Percentiles rank a stretch among this genome's conserved stretches.
phyloP scores from a whole-genome alignment of 2,113 vertebrate genomes.

The Carollia perspicillata region DNA sequence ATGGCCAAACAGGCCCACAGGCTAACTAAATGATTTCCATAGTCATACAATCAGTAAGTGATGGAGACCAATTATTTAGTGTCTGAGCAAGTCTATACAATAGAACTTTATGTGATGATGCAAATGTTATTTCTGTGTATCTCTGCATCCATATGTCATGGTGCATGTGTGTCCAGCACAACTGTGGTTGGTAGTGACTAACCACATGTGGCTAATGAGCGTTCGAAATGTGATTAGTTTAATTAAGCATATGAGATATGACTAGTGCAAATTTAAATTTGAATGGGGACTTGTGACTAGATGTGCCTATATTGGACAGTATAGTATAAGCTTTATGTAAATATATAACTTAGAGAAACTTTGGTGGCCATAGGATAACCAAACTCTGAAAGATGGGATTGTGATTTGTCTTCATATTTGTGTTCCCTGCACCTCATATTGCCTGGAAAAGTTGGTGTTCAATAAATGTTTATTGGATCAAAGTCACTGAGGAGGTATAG shows the following conservation, averaged over 20 bases:
- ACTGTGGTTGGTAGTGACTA: neutral
- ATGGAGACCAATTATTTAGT: neutral
- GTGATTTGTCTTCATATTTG: neutral
- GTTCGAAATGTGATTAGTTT: neutral
- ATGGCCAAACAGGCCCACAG: neutral
- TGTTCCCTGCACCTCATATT: neutral
- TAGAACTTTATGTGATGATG: neutral
- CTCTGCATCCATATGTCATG: neutral
- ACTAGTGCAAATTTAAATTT: neutral
- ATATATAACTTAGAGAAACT: neutral
- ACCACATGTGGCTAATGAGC: neutral
- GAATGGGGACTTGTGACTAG: neutral
- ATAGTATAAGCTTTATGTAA: neutral
- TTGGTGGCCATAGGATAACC: neutral
- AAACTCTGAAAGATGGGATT: neutral
- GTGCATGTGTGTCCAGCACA: rapidly evolving
- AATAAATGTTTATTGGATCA: neutral
- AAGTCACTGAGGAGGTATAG: neutral
- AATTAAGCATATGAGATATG: neutral
- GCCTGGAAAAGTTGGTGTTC: neutral
- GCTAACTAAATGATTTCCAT: neutral
- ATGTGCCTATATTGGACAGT: too few species aligned
- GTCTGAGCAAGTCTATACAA: too few species aligned
- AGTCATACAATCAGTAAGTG: neutral
- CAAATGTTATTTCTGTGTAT: rapidly evolving